Conservation (phyloP, 2,113 vertebrate genomes). For the Ceratotherium simum region DNA sequence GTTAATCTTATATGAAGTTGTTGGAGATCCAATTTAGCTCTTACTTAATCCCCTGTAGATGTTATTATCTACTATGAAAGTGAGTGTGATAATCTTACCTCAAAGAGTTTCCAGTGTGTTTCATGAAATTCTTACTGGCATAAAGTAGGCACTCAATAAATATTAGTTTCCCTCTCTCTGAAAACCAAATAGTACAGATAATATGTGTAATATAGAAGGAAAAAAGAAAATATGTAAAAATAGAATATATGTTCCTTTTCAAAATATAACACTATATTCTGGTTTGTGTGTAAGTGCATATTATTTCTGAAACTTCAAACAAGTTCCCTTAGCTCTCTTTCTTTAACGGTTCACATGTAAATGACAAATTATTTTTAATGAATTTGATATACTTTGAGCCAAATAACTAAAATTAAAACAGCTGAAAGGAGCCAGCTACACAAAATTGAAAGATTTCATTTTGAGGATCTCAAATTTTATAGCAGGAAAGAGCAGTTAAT, state of each 20-base stretch:
- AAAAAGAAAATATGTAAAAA: not conserved
- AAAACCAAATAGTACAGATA: not conserved
- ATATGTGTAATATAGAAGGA: not conserved
- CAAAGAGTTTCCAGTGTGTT: not conserved
- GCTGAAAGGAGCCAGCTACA: not conserved
- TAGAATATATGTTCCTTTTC: not conserved
- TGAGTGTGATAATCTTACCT: not conserved
- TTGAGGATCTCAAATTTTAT: slow-evolving; percentile 24
- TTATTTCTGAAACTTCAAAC: slow-evolving; percentile 30
- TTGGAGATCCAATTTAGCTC: not conserved
- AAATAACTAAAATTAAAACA: slow-evolving; percentile 38
- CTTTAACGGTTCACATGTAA: not conserved
- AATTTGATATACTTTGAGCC: not conserved
- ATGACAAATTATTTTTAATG: slow-evolving; percentile 11
- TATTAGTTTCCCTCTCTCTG: not conserved
- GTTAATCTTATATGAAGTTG: not conserved
- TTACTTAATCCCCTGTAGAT: slow-evolving; percentile 9
- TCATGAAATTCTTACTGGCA: not conserved
- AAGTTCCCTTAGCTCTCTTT: not conserved
- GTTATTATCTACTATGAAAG: not conserved
- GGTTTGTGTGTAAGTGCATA: not conserved
- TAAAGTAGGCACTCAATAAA: not conserved
- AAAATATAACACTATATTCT: not conserved
- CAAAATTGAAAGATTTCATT: slow-evolving; percentile 40
- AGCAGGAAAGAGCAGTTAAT: not conserved